A percentile compares a stretch with the other conserved stretches of the same genome.
Evolutionary conservation across 2,797 vertebrate genomes (phyloP).

Genomic region (Danio choprae): DNA sequence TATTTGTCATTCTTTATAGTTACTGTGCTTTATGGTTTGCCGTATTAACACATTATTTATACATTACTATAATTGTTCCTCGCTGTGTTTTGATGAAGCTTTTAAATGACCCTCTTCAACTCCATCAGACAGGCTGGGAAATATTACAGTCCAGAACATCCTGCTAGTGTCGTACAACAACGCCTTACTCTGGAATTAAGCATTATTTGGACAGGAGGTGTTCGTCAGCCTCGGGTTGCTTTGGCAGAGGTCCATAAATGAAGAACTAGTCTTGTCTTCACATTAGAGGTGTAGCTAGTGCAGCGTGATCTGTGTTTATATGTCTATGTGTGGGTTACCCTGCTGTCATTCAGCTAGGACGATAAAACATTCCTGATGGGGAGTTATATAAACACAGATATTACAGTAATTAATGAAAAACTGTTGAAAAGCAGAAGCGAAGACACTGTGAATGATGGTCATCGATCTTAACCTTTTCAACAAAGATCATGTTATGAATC

Average conservation of each 20-base stretch:
- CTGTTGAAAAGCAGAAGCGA: background rate
- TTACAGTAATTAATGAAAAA: slow-evolving; percentile 50
- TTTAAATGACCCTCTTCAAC: background rate
- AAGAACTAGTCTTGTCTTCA: slow-evolving; percentile 22
- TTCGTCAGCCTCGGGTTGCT: slow-evolving; percentile 10
- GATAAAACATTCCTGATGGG: slow-evolving; percentile 67
- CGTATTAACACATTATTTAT: background rate
- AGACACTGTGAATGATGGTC: background rate
- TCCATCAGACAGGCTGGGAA: background rate
- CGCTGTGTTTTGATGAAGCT: background rate
- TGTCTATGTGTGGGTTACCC: slow-evolving; percentile 43
- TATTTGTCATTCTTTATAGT: background rate
- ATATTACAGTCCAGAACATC: slow-evolving; percentile 24
- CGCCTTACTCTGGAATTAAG: slow-evolving; percentile 35
- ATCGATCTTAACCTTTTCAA: background rate
- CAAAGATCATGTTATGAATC: background rate
- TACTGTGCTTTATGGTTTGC: background rate
- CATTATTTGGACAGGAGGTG: slow-evolving; percentile 40
- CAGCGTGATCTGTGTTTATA: slow-evolving; percentile 53
- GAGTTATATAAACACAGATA: slow-evolving; percentile 58
- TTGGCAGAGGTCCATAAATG: slow-evolving; percentile 18
- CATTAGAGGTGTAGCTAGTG: slow-evolving; percentile 10
- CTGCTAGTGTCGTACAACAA: background rate
- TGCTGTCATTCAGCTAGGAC: slow-evolving; percentile 64
- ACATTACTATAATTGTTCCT: slow-evolving; percentile 9